A percentile compares a stretch with the other conserved stretches of the same genome.
phyloP scores from a whole-genome alignment of 1,140 invertebrate genomes.

The Ladona fulva region DNA sequence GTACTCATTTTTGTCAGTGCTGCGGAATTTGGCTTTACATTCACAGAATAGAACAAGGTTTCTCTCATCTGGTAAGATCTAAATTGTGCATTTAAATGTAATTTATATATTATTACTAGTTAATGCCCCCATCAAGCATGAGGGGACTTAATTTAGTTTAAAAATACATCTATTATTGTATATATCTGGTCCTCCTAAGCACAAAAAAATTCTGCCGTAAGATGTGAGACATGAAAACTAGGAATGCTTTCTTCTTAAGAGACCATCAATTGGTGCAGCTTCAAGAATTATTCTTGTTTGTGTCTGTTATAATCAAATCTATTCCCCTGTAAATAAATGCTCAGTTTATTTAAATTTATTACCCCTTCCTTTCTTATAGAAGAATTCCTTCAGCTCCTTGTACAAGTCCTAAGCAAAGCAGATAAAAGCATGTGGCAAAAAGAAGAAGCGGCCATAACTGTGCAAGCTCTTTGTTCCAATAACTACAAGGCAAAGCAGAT shows the following conservation, averaged over 20 bases:
- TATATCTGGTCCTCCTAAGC: too few relatives aligned
- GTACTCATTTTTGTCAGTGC: conserved; percentile 27
- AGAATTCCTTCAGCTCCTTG: conserved; percentile 32
- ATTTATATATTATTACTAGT: conserved; percentile 13
- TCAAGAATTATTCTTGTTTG: background rate
- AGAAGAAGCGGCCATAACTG: conserved; percentile 29
- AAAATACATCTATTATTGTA: too few relatives aligned
- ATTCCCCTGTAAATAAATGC: too few relatives aligned
- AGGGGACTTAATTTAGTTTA: too few relatives aligned
- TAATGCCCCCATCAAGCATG: background rate
- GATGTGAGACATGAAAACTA: background rate
- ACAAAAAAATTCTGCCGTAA: too few relatives aligned
- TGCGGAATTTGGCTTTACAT: conserved; percentile 35
- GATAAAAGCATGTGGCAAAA: conserved; percentile 31
- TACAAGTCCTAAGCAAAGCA: conserved; percentile 25
- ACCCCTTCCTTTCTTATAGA: conserved; percentile 28
- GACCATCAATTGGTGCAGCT: background rate
- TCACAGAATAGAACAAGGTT: conserved; percentile 32
- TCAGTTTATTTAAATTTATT: background rate
- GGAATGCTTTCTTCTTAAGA: background rate
- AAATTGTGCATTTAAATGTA: too few relatives aligned
- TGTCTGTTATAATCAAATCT: background rate
- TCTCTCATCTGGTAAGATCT: conserved; percentile 32
- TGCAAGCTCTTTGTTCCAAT: conserved; percentile 38
- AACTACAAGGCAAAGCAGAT: conserved; percentile 37